Conservation (phyloP, 1,140 invertebrate species). For the Metopolophium dirhodum region DNA sequence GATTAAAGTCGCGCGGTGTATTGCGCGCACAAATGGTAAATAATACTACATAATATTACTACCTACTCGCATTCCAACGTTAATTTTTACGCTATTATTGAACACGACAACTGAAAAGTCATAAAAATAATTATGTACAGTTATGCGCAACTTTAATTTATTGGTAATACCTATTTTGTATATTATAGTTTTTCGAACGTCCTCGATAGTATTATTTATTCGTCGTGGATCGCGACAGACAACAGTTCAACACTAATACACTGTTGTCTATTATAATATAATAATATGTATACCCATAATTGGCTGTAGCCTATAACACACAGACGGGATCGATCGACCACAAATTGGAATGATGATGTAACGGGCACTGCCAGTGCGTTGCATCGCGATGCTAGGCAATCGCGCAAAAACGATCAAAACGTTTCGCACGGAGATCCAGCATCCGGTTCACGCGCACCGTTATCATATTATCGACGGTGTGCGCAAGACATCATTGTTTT, state of each 20-base stretch:
- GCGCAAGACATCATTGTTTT: no score
- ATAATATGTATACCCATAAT: no score
- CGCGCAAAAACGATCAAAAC: neutral
- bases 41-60: neutral
- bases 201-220: neutral
- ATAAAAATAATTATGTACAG: neutral
- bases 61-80: neutral
- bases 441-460: neutral
- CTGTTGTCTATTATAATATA: neutral
- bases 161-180: neutral
- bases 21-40: neutral
- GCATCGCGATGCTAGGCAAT: neutral
- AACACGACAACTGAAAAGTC: neutral
- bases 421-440: neutral
- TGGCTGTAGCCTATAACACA: neutral
- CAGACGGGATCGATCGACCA: neutral
- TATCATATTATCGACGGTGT: neutral
- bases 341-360: constrained; percentile 9
- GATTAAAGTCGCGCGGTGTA: neutral
- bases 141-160: neutral
- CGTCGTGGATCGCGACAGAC: neutral
- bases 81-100: neutral
- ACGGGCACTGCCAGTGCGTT: neutral
- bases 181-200: neutral
- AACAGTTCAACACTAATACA: neutral